Conservation (phyloP, 2,888 invertebrate genomes). For the Drosophila longiperda region DNA sequence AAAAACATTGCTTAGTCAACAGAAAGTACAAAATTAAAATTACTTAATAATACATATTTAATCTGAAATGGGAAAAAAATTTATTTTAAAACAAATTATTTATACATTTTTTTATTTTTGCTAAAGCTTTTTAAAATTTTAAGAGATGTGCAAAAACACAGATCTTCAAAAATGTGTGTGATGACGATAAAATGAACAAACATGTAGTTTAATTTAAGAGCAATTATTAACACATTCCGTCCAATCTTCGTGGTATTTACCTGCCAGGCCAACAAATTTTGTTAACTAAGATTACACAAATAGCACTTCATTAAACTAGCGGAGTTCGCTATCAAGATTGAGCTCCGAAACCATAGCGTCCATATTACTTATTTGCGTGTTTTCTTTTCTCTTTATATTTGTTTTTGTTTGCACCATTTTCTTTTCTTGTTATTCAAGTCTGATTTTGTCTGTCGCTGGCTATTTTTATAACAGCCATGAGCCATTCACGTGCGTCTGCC, state of each 20-base stretch:
- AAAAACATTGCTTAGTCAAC: background rate
- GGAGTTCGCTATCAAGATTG: background rate
- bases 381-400: background rate
- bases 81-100: background rate
- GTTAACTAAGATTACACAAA: background rate
- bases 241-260: background rate
- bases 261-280: background rate
- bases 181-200: background rate
- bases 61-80: background rate
- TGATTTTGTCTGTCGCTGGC: constrained; percentile 17
- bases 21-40: background rate
- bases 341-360: background rate
- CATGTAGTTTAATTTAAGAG: background rate
- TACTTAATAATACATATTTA: background rate
- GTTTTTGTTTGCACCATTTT: constrained; percentile 30
- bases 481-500: constrained; percentile 67
- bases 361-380: background rate
- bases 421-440: constrained; percentile 9
- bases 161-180: background rate
- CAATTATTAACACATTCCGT: background rate
- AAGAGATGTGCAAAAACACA: background rate
- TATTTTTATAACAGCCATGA: constrained; percentile 70
- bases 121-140: background rate
- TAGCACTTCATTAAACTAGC: background rate
- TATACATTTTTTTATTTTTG: background rate